Base-by-base conservation (phyloP, 2,113 vertebrate species). In the Spermophilus dauricus region DNA sequence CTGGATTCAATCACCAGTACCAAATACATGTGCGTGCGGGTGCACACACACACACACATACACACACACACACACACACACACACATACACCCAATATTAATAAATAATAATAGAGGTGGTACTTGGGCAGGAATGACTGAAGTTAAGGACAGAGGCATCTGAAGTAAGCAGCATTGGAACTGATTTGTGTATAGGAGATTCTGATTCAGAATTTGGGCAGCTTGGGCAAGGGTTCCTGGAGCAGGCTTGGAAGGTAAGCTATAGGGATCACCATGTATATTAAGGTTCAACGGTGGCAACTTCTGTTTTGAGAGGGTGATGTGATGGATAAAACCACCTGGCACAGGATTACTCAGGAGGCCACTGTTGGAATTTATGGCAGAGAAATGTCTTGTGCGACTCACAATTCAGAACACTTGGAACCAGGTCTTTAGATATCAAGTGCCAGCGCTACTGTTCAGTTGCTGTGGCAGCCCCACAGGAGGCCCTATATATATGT, bases 311-410 rank as follows among this genome's bases (percentile, higher is more conserved):
- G 26, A 48, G 32, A 67, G 67, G 24, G 18, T 45, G 18, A 9
- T 24, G 13, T 32, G 18, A 45, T 48, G 51, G 56, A 14, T 48
- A 5, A 70, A 73, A 39, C 1, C 26, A 24, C 32, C 10, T 39
- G 30, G 67, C 13, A 18, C 8, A 51, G 42, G 10, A 45, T 67
- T 58, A 24, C 63, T 17, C 56, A 2, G 0, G 2, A 28, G 39
- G 17, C 5, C 6, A 42, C 53, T 86, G 4, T 20, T 86, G 53
- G 58, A 34, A 20, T 63, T 73, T 20, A 53, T 65, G 61, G 67
- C 53, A 58, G 65, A 32, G 2, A n/a, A 24, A 16, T 22, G 14
- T 28, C 34, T 51, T 85, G 51, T 30, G 34, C 70, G 32, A 63
- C 53, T 39, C 34, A 37, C 30, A 86, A 82, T 70, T 45, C 30